These are phyloP conservation scores for Antheraea yamamai DNA, from an alignment of 2,888 invertebrate genomes.

Conservation along the genomic window DNA sequence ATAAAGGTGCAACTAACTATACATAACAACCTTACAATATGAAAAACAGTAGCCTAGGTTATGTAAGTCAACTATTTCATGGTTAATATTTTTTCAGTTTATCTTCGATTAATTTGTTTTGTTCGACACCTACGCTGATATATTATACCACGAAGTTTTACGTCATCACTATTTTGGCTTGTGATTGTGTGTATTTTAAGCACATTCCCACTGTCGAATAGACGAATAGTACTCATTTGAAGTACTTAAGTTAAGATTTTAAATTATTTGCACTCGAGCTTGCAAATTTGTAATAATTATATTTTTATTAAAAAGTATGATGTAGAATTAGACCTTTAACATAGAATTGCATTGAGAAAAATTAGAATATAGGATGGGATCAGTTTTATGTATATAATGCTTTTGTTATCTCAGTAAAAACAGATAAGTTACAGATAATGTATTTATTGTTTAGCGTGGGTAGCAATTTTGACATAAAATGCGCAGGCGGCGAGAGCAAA, in stretches of 20 bases:
- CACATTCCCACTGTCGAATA: background rate
- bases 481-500: background rate
- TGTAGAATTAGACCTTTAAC: background rate
- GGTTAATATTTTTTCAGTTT: slow-evolving; percentile 11
- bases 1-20: slow-evolving; percentile 39
- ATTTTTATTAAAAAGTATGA: background rate
- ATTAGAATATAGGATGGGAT: background rate
- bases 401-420: slow-evolving; percentile 20
- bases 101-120: slow-evolving; percentile 16
- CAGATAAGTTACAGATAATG: slow-evolving; percentile 28
- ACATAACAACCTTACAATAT: slow-evolving; percentile 24
- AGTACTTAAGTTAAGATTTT: background rate
- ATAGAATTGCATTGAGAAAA: background rate
- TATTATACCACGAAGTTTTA: background rate
- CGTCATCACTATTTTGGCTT: slow-evolving; percentile 6
- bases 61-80: slow-evolving; percentile 16
- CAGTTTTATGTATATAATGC: background rate
- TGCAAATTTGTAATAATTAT: background rate
- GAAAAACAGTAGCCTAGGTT: slow-evolving; percentile 35
- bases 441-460: slow-evolving; percentile 17
- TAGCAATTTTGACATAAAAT: slow-evolving; percentile 14
- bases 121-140: slow-evolving; percentile 20
- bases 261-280: background rate
- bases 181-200: background rate
- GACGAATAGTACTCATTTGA: background rate